Evolutionary conservation across 2,888 invertebrate species (phyloP), one percentile per base, ranked within the genome.

Genomic region (Agrypnus murinus): DNA sequence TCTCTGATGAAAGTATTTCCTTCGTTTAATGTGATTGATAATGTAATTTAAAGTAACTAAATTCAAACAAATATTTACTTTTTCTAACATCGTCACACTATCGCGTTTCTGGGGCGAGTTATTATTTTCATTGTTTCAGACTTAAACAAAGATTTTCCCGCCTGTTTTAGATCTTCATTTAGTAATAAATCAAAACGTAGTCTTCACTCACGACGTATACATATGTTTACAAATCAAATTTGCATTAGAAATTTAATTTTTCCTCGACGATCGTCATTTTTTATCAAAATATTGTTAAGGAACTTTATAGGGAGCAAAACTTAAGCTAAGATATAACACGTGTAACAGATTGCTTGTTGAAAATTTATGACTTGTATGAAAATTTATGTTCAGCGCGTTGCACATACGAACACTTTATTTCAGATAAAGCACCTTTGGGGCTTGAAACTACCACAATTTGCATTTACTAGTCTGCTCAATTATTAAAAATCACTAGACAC

Each of bases 331-430:
- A 58, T 25, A 64, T 58, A 65, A 48, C 66, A 50, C 58, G 59
- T 48, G 59, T 66, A 66, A 66, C 66, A 60, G 46, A 66, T 66
- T 59, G 59, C 66, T 57, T 60, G 46, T 66, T 60, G 46, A 66
- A 50, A 60, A 58, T 66, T 66, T 66, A 59, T 66, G 66, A 58
- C 66, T 48, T 48, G 38, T 66, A 66, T 60, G 66, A 66, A 66
- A 60, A 66, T 66, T 59, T 60, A 66, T 60, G 48, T 46, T 32
- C 58, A 57, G 46, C 57, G 57, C 40, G 46, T 25, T 45, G 36
- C 55, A 65, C 58, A 58, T 65, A 55, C 65, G 43, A 57, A 65
- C 46, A 55, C 64, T 64, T 64, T 40, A 55, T 64, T 64, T 55
- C 17, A 55, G 17, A 55, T 62, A 55, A 17, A 55, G 55, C 55